Conservation (phyloP, 2,797 vertebrate genomes). For the Rhodeus uyekii region DNA sequence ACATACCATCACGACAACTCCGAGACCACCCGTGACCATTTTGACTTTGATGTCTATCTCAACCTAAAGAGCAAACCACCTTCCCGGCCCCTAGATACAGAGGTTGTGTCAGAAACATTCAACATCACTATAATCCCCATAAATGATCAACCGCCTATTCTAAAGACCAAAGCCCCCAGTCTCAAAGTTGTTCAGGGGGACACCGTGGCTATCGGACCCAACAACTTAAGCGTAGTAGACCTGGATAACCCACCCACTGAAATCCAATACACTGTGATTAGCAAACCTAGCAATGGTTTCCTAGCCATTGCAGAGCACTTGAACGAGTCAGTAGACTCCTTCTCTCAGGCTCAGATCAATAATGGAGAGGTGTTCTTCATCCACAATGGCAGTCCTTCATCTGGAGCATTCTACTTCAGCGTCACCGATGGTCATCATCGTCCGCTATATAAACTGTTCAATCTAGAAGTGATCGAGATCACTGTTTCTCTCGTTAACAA, state of each 20-base stretch:
- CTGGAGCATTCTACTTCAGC: slow-evolving; percentile 91
- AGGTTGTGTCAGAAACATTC: slow-evolving; percentile 83
- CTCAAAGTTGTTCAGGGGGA: slow-evolving; percentile 84
- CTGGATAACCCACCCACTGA: slow-evolving; percentile 83
- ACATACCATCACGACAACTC: slow-evolving; percentile 87
- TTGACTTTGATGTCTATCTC: slow-evolving; percentile 84
- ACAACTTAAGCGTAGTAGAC: slow-evolving; percentile 85
- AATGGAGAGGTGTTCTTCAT: slow-evolving; percentile 81
- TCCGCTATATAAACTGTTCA: slow-evolving; percentile 90
- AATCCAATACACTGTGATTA: slow-evolving; percentile 83
- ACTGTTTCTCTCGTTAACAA: slow-evolving; percentile 80
- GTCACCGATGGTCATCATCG: slow-evolving; percentile 88
- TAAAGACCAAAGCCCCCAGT: slow-evolving; percentile 85
- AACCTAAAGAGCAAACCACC: slow-evolving; percentile 82
- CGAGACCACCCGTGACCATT: slow-evolving; percentile 81
- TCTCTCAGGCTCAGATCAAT: slow-evolving; percentile 88
- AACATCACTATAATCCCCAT: slow-evolving; percentile 83
- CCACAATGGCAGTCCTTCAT: slow-evolving; percentile 84
- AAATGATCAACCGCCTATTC: slow-evolving; percentile 86
- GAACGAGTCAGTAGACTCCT: slow-evolving; percentile 73
- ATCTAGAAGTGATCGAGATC: slow-evolving; percentile 82
- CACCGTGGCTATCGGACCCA: slow-evolving; percentile 71
- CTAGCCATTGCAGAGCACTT: slow-evolving; percentile 75
- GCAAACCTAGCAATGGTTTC: slow-evolving; percentile 86
- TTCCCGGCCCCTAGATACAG: slow-evolving; percentile 70